Conservation (phyloP, 2,797 vertebrate species). For the Melanotaenia trifasciata region DNA sequence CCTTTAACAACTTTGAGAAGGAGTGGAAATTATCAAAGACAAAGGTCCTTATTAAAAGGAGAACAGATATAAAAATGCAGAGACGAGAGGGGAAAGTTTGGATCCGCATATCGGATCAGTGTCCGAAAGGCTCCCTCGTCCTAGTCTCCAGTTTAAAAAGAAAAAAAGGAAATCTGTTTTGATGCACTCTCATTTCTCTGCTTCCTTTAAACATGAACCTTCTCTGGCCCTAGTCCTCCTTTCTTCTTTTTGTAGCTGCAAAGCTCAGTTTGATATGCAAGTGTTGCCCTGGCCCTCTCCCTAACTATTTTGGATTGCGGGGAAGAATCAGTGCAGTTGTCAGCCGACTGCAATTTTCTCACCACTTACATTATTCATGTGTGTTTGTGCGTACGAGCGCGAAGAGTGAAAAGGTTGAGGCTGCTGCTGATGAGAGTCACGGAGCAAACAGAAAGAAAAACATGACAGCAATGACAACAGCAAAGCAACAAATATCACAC, state of each 20-base stretch:
- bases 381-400: slow-evolving; percentile 39
- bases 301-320: slow-evolving; percentile 65
- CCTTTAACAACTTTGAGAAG: slow-evolving; percentile 22
- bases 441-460: slow-evolving; percentile 42
- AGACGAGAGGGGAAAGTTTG: not conserved
- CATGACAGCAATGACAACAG: slow-evolving; percentile 56
- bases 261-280: slow-evolving; percentile 71
- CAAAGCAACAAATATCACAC: slow-evolving; percentile 54
- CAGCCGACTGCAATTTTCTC: slow-evolving; percentile 67
- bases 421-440: slow-evolving; percentile 62
- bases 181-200: slow-evolving; percentile 24
- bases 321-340: slow-evolving; percentile 62
- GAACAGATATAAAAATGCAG: too few relatives aligned
- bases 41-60: too few relatives aligned
- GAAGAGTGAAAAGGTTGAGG: slow-evolving; percentile 57
- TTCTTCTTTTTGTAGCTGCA: slow-evolving; percentile 41
- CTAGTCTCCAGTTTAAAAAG: slow-evolving; percentile 7
- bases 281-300: slow-evolving; percentile 34
- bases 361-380: slow-evolving; percentile 71
- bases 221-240: slow-evolving; percentile 12
- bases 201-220: slow-evolving; percentile 51
- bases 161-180: slow-evolving; percentile 5
- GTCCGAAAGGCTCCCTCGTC: not conserved
- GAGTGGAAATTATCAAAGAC: slow-evolving; percentile 46
- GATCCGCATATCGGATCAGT: not conserved